Conservation (phyloP, 2,888 invertebrate genomes). For the Amphipoea lucens region DNA sequence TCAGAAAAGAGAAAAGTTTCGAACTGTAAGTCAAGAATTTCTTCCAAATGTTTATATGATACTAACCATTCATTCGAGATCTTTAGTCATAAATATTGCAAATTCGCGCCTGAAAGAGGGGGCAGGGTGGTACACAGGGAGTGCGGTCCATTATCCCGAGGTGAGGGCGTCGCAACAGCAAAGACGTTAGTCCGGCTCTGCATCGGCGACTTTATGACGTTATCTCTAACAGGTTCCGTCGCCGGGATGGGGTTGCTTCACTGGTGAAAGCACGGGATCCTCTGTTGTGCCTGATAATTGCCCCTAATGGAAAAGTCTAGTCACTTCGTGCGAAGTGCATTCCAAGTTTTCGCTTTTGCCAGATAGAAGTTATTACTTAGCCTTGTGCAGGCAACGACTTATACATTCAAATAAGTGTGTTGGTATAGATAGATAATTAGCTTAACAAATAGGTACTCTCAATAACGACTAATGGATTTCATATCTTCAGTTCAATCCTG, state of each 20-base stretch:
- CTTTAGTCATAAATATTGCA: constrained; percentile 65
- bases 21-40: constrained; percentile 4
- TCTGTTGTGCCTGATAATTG: constrained; percentile 89
- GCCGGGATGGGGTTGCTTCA: constrained; percentile 77
- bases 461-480: constrained; percentile 59
- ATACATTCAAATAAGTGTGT: constrained; percentile 74
- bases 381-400: constrained; percentile 80
- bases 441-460: constrained; percentile 53
- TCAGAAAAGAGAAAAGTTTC: constrained; percentile 2
- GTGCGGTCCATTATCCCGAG: constrained; percentile 86
- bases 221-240: constrained; percentile 89
- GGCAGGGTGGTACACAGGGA: constrained; percentile 64
- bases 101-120: constrained; percentile 58
- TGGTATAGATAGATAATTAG: constrained; percentile 67
- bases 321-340: constrained; percentile 88
- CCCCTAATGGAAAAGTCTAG: constrained; percentile 90
- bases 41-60: constrained; percentile 36
- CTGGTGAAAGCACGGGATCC: constrained; percentile 84
- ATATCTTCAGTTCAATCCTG: constrained; percentile 40
- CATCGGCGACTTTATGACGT: constrained; percentile 89
- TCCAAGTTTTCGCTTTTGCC: constrained; percentile 87
- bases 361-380: constrained; percentile 87
- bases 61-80: constrained; percentile 44
- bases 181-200: constrained; percentile 89
- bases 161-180: constrained; percentile 86